Conservation (phyloP, 2,888 invertebrate genomes). For the Cenopis cana region DNA sequence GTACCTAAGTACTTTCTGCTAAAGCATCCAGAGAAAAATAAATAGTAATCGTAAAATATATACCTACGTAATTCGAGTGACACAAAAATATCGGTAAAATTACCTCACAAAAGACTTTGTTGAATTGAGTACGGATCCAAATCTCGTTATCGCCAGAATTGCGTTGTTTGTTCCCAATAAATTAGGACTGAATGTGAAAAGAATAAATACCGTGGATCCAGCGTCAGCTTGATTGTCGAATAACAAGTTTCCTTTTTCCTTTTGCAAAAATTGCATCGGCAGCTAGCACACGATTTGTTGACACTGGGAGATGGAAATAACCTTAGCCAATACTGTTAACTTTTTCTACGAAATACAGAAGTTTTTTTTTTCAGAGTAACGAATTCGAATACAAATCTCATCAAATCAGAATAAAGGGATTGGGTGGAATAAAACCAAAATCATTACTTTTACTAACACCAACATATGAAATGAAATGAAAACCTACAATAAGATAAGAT, state of each 20-base stretch:
- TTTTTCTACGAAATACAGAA: not conserved
- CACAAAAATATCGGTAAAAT: conserved; percentile 10
- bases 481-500: not conserved
- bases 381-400: not conserved
- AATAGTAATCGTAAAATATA: not conserved
- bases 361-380: conserved; percentile 18
- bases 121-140: conserved; percentile 30
- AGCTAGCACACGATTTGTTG: conserved; percentile 52
- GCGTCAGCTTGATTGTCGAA: conserved; percentile 52
- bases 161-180: conserved; percentile 47
- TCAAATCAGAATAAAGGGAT: not conserved
- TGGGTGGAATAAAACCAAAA: no score
- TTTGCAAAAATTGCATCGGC: conserved; percentile 59
- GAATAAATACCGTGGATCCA: conserved; percentile 50
- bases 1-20: no score
- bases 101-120: conserved; percentile 12
- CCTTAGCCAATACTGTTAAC: conserved; percentile 23
- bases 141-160: conserved; percentile 40
- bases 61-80: not conserved
- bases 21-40: not conserved
- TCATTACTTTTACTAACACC: not conserved
- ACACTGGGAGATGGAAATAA: conserved; percentile 46
- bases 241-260: conserved; percentile 56
- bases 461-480: not conserved
- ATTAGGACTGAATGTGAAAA: conserved; percentile 51